These are phyloP conservation scores for Arrhopalites spinosus DNA, from an alignment of 2,888 invertebrate genomes.

Conservation along the genomic window DNA sequence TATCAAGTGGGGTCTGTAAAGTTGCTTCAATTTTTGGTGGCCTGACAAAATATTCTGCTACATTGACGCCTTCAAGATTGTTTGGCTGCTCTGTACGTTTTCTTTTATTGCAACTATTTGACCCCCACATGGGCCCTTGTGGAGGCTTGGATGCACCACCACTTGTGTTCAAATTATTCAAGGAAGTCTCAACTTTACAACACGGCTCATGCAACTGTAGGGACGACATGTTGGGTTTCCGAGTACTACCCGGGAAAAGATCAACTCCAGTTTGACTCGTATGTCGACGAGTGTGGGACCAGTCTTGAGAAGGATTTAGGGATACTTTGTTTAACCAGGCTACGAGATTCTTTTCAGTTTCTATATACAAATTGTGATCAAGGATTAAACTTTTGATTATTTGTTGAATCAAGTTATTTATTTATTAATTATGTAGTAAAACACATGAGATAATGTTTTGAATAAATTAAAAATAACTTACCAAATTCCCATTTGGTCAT, in stretches of 20 bases:
- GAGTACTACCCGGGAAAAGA: conserved; percentile 56
- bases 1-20: conserved; percentile 6
- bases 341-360: conserved; percentile 60
- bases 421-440: too few species aligned
- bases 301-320: conserved; percentile 71
- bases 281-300: conserved; percentile 61
- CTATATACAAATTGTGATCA: neutral
- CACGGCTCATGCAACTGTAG: neutral
- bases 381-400: too few species aligned
- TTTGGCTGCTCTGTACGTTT: conserved; percentile 8
- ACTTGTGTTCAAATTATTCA: neutral
- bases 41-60: conserved; percentile 20
- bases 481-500: conserved; percentile 70
- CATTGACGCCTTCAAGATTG: neutral
- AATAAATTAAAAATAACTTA: too few species aligned
- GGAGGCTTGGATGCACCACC: conserved; percentile 21
- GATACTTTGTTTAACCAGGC: conserved; percentile 62
- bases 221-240: conserved; percentile 47
- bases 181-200: neutral
- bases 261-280: conserved; percentile 49
- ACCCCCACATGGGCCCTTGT: neutral
- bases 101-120: conserved; percentile 21
- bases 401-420: too few species aligned
- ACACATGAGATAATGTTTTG: too few species aligned
- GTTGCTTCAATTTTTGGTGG: conserved; percentile 13